These are phyloP conservation scores for Trachelus stipa DNA, from an alignment of 2,888 invertebrate species.

Conservation along the genomic window DNA sequence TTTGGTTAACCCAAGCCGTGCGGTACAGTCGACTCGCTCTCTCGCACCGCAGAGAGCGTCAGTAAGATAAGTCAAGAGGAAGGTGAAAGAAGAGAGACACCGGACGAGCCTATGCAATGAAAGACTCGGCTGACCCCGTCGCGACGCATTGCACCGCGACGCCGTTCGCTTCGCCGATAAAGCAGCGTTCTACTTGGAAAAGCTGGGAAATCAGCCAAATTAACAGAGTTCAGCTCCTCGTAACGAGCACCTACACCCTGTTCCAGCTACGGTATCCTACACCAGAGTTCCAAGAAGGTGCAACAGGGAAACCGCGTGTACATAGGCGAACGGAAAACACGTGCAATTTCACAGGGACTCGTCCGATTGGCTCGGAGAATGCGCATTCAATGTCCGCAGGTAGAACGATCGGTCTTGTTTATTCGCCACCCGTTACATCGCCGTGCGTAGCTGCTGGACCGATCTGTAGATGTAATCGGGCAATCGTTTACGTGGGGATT, in stretches of 20 bases:
- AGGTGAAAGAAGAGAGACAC: not conserved
- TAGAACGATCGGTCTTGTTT: not conserved
- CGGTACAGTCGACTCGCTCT: not conserved
- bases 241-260: not conserved
- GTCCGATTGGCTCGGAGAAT: not conserved
- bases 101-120: not conserved
- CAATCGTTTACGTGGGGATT: slow-evolving; percentile 36
- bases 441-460: slow-evolving; percentile 23
- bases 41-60: not conserved
- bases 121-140: not conserved
- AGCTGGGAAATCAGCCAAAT: not conserved
- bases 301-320: not conserved
- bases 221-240: not conserved
- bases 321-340: not conserved
- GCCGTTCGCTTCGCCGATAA: not conserved
- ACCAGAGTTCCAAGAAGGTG: not conserved
- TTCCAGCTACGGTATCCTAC: not conserved
- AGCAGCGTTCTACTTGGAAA: not conserved
- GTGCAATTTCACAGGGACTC: not conserved
- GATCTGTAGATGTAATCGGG: slow-evolving; percentile 34
- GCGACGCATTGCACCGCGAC: slow-evolving; percentile 1
- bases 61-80: not conserved
- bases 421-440: slow-evolving; percentile 10
- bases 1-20: not conserved
- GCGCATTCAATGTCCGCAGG: not conserved